phyloP scores from a whole-genome alignment of 2,888 invertebrate species.

The Acleris cristana region DNA sequence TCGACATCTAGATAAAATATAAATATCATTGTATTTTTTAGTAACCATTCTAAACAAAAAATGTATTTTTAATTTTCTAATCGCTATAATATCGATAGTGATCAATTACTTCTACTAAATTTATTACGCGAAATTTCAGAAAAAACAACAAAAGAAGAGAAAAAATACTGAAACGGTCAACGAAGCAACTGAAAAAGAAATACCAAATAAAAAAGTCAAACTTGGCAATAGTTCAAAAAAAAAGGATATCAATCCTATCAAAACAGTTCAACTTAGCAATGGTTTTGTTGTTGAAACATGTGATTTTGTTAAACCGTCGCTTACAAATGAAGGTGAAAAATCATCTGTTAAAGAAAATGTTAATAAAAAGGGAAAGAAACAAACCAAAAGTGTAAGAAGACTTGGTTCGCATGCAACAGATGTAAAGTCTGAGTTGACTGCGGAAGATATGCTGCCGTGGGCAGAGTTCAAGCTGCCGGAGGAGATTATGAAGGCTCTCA shows the following conservation, averaged over 20 bases:
- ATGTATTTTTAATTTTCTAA: too few species aligned
- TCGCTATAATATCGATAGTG: too few species aligned
- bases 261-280: constrained; percentile 62
- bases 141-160: constrained; percentile 46
- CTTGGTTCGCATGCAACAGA: constrained; percentile 60
- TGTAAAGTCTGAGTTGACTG: constrained; percentile 52
- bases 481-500: constrained; percentile 88
- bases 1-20: too few species aligned
- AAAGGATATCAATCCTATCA: constrained; percentile 42
- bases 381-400: constrained; percentile 46
- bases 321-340: constrained; percentile 49
- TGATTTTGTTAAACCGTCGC: constrained; percentile 53
- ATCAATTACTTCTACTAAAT: background rate
- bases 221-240: constrained; percentile 31
- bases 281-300: constrained; percentile 72
- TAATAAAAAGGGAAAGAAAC: constrained; percentile 35
- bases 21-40: too few species aligned
- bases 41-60: too few species aligned
- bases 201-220: constrained; percentile 59
- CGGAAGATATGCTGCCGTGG: constrained; percentile 85
- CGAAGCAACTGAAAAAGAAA: constrained; percentile 51
- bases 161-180: constrained; percentile 52
- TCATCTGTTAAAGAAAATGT: constrained; percentile 28
- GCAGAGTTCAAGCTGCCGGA: constrained; percentile 87
- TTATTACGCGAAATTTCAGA: constrained; percentile 32